These are phyloP conservation scores for Meleagris gallopavo DNA, from an alignment of 2,113 vertebrate genomes.

Conservation along the genomic window DNA sequence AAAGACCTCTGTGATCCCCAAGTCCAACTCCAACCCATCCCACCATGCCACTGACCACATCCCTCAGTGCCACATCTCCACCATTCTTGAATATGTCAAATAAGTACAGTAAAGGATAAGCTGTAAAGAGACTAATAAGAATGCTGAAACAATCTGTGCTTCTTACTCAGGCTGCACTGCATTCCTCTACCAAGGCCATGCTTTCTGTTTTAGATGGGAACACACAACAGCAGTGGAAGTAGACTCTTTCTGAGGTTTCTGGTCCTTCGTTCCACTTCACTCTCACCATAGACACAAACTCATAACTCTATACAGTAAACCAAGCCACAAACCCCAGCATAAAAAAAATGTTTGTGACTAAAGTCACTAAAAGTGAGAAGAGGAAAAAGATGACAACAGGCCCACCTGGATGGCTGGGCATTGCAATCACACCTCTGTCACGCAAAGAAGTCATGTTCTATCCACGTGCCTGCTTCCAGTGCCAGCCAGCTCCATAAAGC, in stretches of 20 bases:
- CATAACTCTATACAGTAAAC: not conserved
- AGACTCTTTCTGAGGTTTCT: not conserved
- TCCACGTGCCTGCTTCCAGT: not conserved
- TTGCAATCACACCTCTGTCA: not conserved
- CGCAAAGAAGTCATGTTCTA: fast-evolving
- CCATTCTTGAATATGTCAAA: too few species aligned
- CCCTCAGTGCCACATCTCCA: too few species aligned
- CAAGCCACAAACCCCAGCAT: not conserved
- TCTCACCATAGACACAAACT: not conserved
- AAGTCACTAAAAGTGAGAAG: not conserved
- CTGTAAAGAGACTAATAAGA: not conserved
- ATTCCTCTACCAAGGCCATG: not conserved
- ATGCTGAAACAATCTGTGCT: not conserved
- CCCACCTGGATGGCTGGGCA: fast-evolving
- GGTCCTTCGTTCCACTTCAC: fast-evolving
- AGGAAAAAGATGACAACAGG: not conserved
- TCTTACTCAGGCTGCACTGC: not conserved
- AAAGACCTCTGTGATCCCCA: too few species aligned
- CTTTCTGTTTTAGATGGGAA: not conserved
- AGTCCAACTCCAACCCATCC: too few species aligned
- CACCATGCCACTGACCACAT: too few species aligned
- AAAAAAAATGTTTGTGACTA: not conserved
- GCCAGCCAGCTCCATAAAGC: not conserved
- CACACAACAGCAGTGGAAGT: fast-evolving
- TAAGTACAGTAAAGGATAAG: not conserved